Evolutionary conservation across 2,888 invertebrate genomes (phyloP).

Genomic region (Pterostichus madidus): DNA sequence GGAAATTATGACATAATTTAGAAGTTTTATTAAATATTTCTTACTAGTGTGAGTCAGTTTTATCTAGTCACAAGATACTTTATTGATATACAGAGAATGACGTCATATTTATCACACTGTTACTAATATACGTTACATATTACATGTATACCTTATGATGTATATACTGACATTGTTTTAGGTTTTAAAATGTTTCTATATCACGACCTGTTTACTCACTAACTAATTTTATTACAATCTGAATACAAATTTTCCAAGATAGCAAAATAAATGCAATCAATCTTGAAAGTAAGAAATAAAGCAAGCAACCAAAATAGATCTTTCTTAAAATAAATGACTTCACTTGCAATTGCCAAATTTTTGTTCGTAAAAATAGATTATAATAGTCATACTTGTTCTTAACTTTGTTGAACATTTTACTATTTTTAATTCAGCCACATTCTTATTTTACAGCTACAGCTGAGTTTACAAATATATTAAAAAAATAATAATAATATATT

Average conservation of each 20-base stretch:
- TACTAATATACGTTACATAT: conserved; percentile 35
- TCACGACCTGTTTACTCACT: background rate
- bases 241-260: background rate
- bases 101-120: conserved; percentile 50
- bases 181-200: too few species aligned
- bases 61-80: conserved; percentile 39
- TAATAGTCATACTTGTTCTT: conserved; percentile 1
- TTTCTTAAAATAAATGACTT: conserved; percentile 25
- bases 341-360: conserved; percentile 37
- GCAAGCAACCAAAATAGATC: conserved; percentile 5
- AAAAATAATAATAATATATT: too few species aligned
- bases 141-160: background rate
- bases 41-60: conserved; percentile 12
- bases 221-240: background rate
- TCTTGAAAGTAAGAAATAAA: background rate
- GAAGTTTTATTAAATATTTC: background rate
- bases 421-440: too few species aligned
- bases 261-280: background rate
- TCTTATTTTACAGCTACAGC: too few species aligned
- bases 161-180: conserved; percentile 13
- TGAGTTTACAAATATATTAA: too few species aligned
- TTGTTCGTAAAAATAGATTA: conserved; percentile 14
- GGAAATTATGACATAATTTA: conserved; percentile 7
- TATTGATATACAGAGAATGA: conserved; percentile 37
- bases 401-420: too few species aligned